Base-by-base conservation (phyloP, 2,797 vertebrate species). In the Ibycter americanus region DNA sequence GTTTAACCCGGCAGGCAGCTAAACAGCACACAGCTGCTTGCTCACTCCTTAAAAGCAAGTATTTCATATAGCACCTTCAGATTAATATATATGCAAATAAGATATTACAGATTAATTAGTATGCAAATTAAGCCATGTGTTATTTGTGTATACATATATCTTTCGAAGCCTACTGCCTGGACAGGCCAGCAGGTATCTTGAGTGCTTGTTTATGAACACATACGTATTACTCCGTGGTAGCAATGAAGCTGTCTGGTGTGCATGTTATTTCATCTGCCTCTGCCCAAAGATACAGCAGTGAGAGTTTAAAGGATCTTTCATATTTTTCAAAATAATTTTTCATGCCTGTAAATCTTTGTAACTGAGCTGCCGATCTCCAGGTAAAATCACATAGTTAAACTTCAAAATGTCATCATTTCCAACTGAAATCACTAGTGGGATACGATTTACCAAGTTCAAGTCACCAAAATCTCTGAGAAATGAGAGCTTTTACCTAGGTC, bases 11-110 rank as follows among this genome's bases (percentile, higher is more conserved):
- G 44, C 44, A 44, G 44, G 44, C 44, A 44, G 44, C 8, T 18
- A 44, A 44, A 44, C 8, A 44, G 44, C 44, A 44, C 44, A 44
- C 44, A 44, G 18, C 44, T 44, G 44, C 44, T 17, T 44, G 44
- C 18, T 44, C 40, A 27, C 56, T 92, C n/a, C 61, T 85, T 81
- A 68, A 94, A 95, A 91, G 42, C 49, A 72, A 70, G 61, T 58
- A 54, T 90, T 95, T 94, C 72, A 86, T 81, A 58, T 58, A 74
- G 72, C 61, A 86, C 54, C 61, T 88, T 91, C 88, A 74, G 84
- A 71, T 88, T 91, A 94, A 95, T 90, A 91, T 86, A 65, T 78
- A 94, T 95, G 93, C 87, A 94, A 96, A 96, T 95, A 27, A 78
- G 79, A 68, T 66, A 68, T 36, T 86, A 49, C 52, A 52, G 49